A percentile compares a stretch with the other conserved stretches of the same genome.
Evolutionary conservation across 2,888 invertebrate genomes (phyloP).

Genomic region (Physocephala rufipes): DNA sequence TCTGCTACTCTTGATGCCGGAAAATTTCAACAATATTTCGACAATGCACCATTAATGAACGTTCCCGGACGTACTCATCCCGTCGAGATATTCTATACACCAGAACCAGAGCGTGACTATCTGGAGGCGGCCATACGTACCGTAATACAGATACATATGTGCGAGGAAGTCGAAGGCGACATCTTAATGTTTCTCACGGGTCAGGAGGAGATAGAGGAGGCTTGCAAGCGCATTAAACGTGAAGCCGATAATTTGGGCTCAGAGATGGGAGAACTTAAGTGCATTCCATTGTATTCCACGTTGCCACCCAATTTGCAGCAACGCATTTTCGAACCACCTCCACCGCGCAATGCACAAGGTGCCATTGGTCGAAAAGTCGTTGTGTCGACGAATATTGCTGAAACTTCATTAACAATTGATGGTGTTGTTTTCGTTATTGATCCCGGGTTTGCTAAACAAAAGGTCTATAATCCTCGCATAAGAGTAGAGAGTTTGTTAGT

Average conservation of each 20-base stretch:
- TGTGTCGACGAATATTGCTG: conserved; percentile 98
- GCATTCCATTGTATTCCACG: conserved; percentile 98
- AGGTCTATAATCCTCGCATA: conserved; percentile 76
- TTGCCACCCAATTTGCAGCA: conserved; percentile 97
- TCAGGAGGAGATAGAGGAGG: conserved; percentile 97
- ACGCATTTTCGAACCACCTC: conserved; percentile 96
- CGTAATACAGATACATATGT: conserved; percentile 94
- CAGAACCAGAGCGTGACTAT: conserved; percentile 97
- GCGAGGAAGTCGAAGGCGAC: conserved; percentile 89
- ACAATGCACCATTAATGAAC: conserved; percentile 97
- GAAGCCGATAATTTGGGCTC: conserved; percentile 97
- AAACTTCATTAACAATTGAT: conserved; percentile 98
- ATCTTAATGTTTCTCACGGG: conserved; percentile 90
- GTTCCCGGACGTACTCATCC: conserved; percentile 97
- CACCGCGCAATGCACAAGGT: conserved; percentile 88
- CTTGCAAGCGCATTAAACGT: conserved; percentile 95
- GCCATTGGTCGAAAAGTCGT: conserved; percentile 93
- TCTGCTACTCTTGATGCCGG: conserved; percentile 99
- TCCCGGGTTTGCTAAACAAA: conserved; percentile 99
- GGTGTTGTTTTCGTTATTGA: conserved; percentile 99
- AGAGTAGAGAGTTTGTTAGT: conserved; percentile 97
- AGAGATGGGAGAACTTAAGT: conserved; percentile 96
- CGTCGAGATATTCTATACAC: conserved; percentile 98
- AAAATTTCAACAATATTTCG: conserved; percentile 99
- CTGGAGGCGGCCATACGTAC: conserved; percentile 98